A percentile compares a stretch with the other conserved stretches of the same genome.
These are phyloP conservation scores for Litocranius walleri DNA, from an alignment of 2,113 vertebrate species.

Conservation along the genomic window DNA sequence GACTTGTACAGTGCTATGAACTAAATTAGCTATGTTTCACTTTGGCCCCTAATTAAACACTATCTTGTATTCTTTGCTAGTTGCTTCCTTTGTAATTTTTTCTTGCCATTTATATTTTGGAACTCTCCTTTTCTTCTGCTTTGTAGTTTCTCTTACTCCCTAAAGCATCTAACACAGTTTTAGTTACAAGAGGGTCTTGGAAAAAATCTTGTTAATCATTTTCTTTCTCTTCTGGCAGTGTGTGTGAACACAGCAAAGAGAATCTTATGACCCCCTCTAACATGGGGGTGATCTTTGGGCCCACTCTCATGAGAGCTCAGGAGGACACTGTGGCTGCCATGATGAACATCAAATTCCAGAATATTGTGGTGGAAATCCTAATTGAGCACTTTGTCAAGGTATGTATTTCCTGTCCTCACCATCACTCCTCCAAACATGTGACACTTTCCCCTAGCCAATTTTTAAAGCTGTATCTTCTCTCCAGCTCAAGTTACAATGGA, in stretches of 20 bases:
- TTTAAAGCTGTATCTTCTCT: background rate
- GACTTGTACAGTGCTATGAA: background rate
- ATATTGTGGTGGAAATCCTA: conserved; percentile 96
- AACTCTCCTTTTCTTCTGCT: background rate
- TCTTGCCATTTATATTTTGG: background rate
- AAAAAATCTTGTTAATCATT: background rate
- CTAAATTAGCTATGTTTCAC: background rate
- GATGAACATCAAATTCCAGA: conserved; percentile 99
- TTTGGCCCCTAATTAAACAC: background rate
- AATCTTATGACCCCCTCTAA: conserved; percentile 96
- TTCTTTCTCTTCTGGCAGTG: conserved; percentile 77
- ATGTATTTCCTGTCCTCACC: background rate
- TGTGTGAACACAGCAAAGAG: conserved; percentile 91
- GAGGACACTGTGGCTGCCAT: conserved; percentile 97
- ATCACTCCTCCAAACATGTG: background rate
- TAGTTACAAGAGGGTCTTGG: background rate
- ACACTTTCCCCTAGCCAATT: background rate
- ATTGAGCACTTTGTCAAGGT: conserved; percentile 95
- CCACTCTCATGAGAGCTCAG: conserved; percentile 94
- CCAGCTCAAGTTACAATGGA: background rate
- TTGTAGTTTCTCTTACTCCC: background rate
- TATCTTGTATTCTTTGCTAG: background rate
- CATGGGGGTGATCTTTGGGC: conserved; percentile 97
- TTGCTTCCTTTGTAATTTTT: background rate
- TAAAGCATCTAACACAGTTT: background rate